phyloP scores from a whole-genome alignment of 2,797 vertebrate species.

The Prunella strophiata region DNA sequence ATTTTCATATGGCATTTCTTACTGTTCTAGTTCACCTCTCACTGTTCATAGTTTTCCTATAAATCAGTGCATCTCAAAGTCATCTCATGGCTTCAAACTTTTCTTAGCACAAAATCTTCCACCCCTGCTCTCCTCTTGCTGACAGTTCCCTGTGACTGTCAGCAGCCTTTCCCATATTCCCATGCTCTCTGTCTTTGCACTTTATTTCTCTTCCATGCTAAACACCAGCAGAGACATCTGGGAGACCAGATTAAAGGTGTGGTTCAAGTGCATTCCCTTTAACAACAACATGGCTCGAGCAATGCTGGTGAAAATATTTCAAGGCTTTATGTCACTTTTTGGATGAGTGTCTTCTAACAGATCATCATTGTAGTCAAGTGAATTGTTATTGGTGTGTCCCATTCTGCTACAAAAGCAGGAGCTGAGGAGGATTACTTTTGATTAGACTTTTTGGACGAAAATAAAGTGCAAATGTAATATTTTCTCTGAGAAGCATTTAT shows the following conservation, averaged over 20 bases:
- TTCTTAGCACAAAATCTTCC: background rate
- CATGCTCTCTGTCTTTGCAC: background rate
- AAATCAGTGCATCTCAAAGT: background rate
- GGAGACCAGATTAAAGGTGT: background rate
- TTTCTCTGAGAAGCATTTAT: background rate
- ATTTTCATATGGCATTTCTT: background rate
- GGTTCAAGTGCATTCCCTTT: background rate
- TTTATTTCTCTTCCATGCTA: background rate
- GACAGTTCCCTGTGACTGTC: background rate
- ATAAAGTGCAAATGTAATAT: rapidly evolving
- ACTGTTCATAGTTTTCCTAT: background rate
- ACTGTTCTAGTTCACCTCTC: background rate
- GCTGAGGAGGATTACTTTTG: rapidly evolving
- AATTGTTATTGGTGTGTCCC: background rate
- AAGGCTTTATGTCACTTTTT: background rate
- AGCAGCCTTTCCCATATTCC: background rate
- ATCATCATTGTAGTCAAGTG: background rate
- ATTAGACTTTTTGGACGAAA: background rate
- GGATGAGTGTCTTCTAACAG: background rate
- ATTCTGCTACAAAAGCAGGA: background rate
- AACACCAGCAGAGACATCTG: background rate
- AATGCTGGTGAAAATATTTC: background rate
- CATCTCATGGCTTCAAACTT: background rate
- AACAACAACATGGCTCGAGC: background rate
- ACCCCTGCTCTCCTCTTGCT: background rate